A percentile compares a stretch with the other conserved stretches of the same genome.
Conservation (phyloP, 2,797 vertebrate genomes). For the Trichosurus vulpecula region DNA sequence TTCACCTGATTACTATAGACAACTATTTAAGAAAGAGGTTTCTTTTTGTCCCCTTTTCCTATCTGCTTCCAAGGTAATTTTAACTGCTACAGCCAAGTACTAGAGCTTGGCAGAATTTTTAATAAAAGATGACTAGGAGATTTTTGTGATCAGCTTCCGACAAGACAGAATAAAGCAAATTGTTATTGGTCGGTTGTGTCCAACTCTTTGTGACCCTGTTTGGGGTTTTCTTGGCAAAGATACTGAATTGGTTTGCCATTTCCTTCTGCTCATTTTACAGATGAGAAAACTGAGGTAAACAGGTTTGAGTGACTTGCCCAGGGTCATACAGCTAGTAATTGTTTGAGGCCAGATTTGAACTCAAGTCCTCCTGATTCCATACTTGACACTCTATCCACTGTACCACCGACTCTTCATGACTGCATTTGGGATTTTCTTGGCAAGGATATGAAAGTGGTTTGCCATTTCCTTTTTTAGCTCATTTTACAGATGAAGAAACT, state of each 20-base stretch:
- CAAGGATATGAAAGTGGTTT: too few species aligned
- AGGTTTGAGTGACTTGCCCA: neutral
- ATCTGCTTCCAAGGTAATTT: conserved; percentile 31
- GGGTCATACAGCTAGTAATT: neutral
- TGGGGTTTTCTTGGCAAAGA: neutral
- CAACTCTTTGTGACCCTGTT: neutral
- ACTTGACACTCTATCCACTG: neutral
- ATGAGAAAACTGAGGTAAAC: too few species aligned
- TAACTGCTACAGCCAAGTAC: conserved; percentile 9
- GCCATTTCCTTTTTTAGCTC: too few species aligned
- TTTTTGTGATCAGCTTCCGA: neutral
- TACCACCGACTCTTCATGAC: neutral
- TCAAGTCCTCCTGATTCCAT: too few species aligned
- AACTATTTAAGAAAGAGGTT: neutral
- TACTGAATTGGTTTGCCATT: neutral
- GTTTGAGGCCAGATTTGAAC: too few species aligned
- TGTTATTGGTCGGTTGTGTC: neutral
- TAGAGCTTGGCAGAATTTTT: conserved; percentile 10
- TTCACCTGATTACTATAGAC: conserved; percentile 42
- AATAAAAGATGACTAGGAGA: conserved; percentile 30
- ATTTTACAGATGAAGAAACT: too few species aligned
- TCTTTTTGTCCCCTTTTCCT: conserved; percentile 15
- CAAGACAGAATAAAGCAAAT: neutral
- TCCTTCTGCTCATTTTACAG: neutral
- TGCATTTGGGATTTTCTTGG: neutral